Evolutionary conservation across 1,140 invertebrate genomes (phyloP).

Genomic region (Trichoplusia ni): DNA sequence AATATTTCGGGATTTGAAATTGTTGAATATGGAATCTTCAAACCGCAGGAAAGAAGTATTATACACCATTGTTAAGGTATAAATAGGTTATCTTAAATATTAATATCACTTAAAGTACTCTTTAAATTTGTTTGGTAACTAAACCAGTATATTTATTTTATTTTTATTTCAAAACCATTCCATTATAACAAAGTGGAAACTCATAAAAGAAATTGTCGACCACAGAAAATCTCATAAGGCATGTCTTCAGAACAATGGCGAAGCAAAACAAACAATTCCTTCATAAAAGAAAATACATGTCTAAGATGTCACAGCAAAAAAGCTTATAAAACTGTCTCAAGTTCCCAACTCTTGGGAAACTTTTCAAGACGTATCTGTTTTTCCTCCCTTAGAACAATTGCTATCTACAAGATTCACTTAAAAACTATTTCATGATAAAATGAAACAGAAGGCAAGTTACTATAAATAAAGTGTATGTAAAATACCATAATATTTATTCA

Average conservation of each 20-base stretch:
- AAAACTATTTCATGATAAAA: not conserved
- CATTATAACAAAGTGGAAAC: too few relatives aligned
- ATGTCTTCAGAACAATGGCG: slow-evolving; percentile 1
- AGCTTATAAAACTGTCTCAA: slow-evolving; percentile 48
- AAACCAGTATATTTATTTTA: too few relatives aligned
- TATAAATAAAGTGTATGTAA: too few relatives aligned
- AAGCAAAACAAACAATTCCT: slow-evolving; percentile 33
- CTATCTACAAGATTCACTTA: slow-evolving; percentile 1
- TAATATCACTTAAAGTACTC: too few relatives aligned
- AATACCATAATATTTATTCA: slow-evolving; percentile 17
- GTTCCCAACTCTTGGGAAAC: slow-evolving; percentile 33
- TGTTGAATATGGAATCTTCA: too few relatives aligned
- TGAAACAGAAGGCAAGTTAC: too few relatives aligned
- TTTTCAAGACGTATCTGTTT: slow-evolving; percentile 42
- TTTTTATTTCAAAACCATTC: too few relatives aligned
- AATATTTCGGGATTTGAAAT: too few relatives aligned
- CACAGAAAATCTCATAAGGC: not conserved
- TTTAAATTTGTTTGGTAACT: too few relatives aligned
- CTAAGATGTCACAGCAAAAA: slow-evolving; percentile 47
- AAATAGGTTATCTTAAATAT: too few relatives aligned
- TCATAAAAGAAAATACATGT: slow-evolving; percentile 42
- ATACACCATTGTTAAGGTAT: too few relatives aligned
- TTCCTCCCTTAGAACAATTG: slow-evolving; percentile 36
- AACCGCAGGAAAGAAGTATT: too few relatives aligned
- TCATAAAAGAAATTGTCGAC: not conserved